Evolutionary conservation across 2,113 vertebrate genomes (phyloP), one percentile per base, ranked within the genome.

Genomic region (Zosterops borbonicus): DNA sequence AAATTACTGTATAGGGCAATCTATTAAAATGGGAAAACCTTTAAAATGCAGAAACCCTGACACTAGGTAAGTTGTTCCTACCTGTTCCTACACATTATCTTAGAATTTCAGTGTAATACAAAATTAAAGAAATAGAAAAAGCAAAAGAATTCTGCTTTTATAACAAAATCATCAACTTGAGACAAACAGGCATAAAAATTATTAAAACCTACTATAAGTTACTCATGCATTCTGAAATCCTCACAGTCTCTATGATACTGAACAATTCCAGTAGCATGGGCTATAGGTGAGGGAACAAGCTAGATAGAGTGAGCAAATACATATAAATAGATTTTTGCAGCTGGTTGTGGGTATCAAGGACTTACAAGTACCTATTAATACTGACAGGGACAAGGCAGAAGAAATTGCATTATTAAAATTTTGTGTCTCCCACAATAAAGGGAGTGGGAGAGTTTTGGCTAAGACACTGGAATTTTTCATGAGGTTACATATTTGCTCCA

Each of bases 321-420:
- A 76, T 85, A 94, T 81, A 96, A 97, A 96, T 83, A 96, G 95
- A 92, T 37, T 89, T 90, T 71, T 86, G 65, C 90, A 92, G 85
- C 55, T 92, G 76, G 74, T 7, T 91, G 58, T 28, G 58, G 46
- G 46, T 64, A 95, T 90, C 74, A 94, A 76, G 55, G 86, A 69
- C 78, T 65, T 77, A 79, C 25, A 82, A 92, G 59, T 39, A 83
- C 52, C 91, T 94, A 94, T 92, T 91, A 92, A 94, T 91, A 94
- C 46, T 37, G 59, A 67, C 44, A 87, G 65, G 15, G 69, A 60
- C 18, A 49, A 46, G 20, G 9, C 19, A 85, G 58, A 78, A 83
- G 31, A 83, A 60, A 59, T 11, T 39, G 21, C 47, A n/a, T n/a
- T 71, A 41, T 53, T 47, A 92, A 75, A 84, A 94, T 79, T 92